phyloP scores from a whole-genome alignment of 1,140 invertebrate genomes.

The Drosophila ambigua region DNA sequence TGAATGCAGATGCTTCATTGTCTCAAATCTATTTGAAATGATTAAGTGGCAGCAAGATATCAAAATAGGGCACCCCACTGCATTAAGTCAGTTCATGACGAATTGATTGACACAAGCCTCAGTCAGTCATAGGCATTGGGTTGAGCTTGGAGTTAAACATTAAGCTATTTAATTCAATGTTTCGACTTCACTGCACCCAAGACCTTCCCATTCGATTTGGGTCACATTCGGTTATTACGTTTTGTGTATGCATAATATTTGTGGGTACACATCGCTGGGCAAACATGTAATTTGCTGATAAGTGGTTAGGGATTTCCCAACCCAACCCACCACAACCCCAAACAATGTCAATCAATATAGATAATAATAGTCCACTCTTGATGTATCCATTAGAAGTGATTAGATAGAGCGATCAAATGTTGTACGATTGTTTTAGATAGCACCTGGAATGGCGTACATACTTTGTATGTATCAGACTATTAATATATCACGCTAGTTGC shows the following conservation, averaged over 20 bases:
- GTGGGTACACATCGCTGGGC: slow-evolving; percentile 2
- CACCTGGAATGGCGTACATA: neutral
- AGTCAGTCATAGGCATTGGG: neutral
- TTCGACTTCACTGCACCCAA: neutral
- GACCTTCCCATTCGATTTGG: slow-evolving; percentile 6
- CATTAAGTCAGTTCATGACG: too few relatives aligned
- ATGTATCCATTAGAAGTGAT: slow-evolving; percentile 1
- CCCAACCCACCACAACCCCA: neutral
- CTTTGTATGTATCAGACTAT: neutral
- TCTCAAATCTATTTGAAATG: too few relatives aligned
- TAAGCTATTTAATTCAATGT: slow-evolving; percentile 4
- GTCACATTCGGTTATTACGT: neutral
- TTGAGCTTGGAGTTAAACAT: neutral
- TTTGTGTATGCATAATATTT: slow-evolving; percentile 13
- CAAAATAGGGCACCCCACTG: too few relatives aligned
- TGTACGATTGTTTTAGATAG: slow-evolving; percentile 26
- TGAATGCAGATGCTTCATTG: too few relatives aligned
- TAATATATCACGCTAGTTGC: slow-evolving; percentile 2
- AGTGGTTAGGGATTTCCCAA: slow-evolving; percentile 1
- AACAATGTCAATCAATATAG: slow-evolving; percentile 17
- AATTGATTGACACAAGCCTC: neutral
- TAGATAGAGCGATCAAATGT: slow-evolving; percentile 1
- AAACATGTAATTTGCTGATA: slow-evolving; percentile 44
- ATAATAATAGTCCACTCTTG: neutral
- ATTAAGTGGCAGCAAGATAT: too few relatives aligned